Conservation (phyloP, 2,888 invertebrate species). For the Plagodis pulveraria region DNA sequence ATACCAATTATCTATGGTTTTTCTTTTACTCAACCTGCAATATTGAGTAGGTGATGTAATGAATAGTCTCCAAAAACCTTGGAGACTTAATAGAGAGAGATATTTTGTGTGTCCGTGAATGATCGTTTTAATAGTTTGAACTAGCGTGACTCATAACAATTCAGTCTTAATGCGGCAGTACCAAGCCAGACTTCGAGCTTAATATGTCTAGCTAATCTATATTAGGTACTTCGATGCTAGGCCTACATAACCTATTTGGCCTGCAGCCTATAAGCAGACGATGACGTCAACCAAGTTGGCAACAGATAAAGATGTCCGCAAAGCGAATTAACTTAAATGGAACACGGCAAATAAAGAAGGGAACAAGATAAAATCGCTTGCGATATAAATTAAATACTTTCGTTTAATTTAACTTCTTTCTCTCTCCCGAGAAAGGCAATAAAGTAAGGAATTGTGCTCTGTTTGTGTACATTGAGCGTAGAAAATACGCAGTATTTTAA, state of each 20-base stretch:
- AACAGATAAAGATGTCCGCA: conserved; percentile 48
- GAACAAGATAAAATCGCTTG: conserved; percentile 25
- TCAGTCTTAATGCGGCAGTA: background rate
- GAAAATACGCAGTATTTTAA: conserved; percentile 18
- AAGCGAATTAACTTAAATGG: conserved; percentile 52
- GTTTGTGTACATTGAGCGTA: conserved; percentile 21
- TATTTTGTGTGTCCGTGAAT: too few species aligned
- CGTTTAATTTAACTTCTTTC: conserved; percentile 28
- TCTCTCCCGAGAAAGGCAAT: conserved; percentile 24
- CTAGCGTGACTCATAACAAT: background rate
- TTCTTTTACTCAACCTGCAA: too few species aligned
- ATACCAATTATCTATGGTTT: too few species aligned
- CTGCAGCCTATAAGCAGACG: conserved; percentile 56
- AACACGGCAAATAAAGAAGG: conserved; percentile 32
- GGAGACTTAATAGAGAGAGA: too few species aligned
- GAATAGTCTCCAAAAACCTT: too few species aligned
- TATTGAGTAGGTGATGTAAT: too few species aligned
- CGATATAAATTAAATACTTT: conserved; percentile 29
- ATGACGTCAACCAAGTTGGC: conserved; percentile 66
- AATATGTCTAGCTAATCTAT: conserved; percentile 10
- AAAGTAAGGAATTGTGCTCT: conserved; percentile 20
- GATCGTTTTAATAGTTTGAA: too few species aligned
- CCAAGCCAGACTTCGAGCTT: background rate
- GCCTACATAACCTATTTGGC: conserved; percentile 48
- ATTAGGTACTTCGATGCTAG: conserved; percentile 10